These are phyloP conservation scores for Lethrus apterus DNA, from an alignment of 1,140 invertebrate species.

Conservation along the genomic window DNA sequence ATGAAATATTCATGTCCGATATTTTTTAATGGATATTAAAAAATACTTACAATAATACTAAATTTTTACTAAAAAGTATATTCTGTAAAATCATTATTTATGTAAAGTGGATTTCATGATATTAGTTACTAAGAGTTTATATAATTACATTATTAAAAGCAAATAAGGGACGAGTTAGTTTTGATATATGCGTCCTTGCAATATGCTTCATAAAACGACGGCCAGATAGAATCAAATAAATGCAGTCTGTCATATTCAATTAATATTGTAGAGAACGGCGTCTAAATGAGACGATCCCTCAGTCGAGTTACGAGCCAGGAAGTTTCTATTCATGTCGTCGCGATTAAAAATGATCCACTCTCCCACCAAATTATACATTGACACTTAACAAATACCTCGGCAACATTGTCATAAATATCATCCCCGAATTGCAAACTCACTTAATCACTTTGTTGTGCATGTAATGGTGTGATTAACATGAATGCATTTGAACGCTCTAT, in stretches of 20 bases:
- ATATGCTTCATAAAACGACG: slow-evolving; percentile 17
- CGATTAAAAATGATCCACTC: slow-evolving; percentile 34
- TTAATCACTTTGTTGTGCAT: slow-evolving; percentile 1
- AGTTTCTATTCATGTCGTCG: slow-evolving; percentile 31
- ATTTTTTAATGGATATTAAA: no score
- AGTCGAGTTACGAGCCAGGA: slow-evolving; percentile 21
- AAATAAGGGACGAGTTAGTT: no score
- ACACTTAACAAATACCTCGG: slow-evolving; percentile 35
- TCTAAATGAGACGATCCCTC: slow-evolving; percentile 29
- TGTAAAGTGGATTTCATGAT: no score
- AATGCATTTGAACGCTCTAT: background rate
- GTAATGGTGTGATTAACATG: slow-evolving; percentile 15
- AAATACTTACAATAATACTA: no score
- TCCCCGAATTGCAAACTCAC: background rate
- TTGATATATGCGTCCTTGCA: slow-evolving; percentile 6
- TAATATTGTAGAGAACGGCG: slow-evolving; percentile 21
- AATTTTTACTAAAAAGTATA: no score
- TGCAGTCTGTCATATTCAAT: slow-evolving; percentile 27
- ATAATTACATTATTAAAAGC: no score
- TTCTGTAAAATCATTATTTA: no score
- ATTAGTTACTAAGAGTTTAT: no score
- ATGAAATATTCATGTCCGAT: no score
- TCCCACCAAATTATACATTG: slow-evolving; percentile 35
- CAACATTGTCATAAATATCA: slow-evolving; percentile 29
- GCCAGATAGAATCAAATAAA: slow-evolving; percentile 22